Evolutionary conservation across 2,888 invertebrate species (phyloP), one percentile per base, ranked within the genome.

Genomic region (Oegoconia quadripuncta): DNA sequence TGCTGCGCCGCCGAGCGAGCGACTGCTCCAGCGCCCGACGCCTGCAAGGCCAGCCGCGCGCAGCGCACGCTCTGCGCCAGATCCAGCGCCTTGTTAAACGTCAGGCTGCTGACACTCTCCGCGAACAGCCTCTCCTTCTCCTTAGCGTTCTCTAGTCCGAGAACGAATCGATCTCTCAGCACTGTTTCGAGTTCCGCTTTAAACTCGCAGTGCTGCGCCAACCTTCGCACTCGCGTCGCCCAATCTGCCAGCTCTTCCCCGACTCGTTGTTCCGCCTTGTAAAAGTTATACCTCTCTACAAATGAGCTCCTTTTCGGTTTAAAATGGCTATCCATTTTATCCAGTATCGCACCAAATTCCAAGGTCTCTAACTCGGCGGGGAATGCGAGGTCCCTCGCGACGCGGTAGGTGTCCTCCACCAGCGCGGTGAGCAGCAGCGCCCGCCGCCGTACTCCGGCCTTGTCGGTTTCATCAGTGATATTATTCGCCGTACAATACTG

Each of bases 351-450:
- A 1, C n/a, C 14, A 23, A 28, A 40, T 1, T 13, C 9, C 6
- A 34, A 3, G 9, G 4, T 18, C 11, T 43, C 39, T 15, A 40
- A 25, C 2, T 18, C 25, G 7, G 16, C 8, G 6, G 43, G 40
- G 20, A 36, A 36, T 3, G 34, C 36, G n/a, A 49, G 29, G 38
- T 45, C 45, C 17, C 36, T 35, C 2, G 39, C 39, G 17, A 49
- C 25, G 22, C 47, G 43, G 35, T 44, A 50, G 0, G 48, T 46
- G n/a, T 47, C 42, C 18, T 50, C 52, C 13, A 50, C 48, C 18
- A 52, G 30, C 1, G 41, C 33, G 5, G 42, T 39, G 6, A 52
- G 20, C 13, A 49, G 32, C 8, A 52, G 3, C 1, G 47, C 47
- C 2, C 47, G 42, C 7, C 47, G 43, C 20, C 37, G 41, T 7